Conservation (phyloP, 2,797 vertebrate genomes). For the Cichlasoma orientale region DNA sequence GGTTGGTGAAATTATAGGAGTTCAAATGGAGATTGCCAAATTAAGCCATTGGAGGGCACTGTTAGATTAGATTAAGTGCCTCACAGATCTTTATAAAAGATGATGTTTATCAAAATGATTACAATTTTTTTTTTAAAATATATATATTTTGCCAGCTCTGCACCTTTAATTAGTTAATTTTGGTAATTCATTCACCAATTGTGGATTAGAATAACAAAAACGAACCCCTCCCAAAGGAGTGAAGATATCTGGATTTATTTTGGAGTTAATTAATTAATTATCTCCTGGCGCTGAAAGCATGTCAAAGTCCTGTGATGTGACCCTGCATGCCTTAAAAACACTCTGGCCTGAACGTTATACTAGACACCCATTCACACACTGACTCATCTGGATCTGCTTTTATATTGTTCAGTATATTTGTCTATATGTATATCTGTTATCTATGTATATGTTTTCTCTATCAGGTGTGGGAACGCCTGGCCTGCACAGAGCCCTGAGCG, state of each 20-base stretch:
- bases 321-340: no score
- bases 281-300: constrained; percentile 12
- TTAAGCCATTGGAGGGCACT: constrained; percentile 75
- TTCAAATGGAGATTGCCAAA: constrained; percentile 59
- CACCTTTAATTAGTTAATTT: constrained; percentile 7
- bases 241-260: constrained; percentile 7
- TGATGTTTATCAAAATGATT: constrained; percentile 4
- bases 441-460: no score
- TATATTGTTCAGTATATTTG: no score
- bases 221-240: neutral
- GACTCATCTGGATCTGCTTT: no score
- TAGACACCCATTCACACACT: no score
- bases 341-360: no score
- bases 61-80: constrained; percentile 69
- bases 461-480: no score
- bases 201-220: neutral
- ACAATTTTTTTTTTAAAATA: neutral
- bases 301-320: neutral
- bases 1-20: constrained; percentile 1
- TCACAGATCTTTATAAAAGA: constrained; percentile 6
- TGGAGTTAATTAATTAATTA: constrained; percentile 30
- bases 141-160: neutral
- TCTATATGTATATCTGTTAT: no score
- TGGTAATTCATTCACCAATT: neutral
- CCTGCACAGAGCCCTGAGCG: no score